These are phyloP conservation scores for Leptonema lineaticorne DNA, from an alignment of 1,140 invertebrate species.

Conservation along the genomic window DNA sequence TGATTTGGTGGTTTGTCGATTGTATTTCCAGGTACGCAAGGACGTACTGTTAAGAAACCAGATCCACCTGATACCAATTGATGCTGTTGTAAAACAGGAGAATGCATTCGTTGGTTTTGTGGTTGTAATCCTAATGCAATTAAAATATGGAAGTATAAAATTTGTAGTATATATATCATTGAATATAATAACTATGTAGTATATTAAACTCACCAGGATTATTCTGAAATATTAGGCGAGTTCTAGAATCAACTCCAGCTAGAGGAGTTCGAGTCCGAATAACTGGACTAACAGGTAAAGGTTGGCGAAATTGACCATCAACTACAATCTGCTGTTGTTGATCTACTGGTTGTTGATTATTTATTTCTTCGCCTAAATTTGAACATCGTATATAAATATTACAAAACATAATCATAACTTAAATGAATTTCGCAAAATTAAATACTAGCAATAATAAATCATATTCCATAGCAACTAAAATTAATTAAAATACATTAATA, in stretches of 20 bases:
- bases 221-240: constrained; percentile 33
- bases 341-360: constrained; percentile 22
- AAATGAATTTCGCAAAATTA: neutral
- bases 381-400: too few relatives aligned
- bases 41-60: constrained; percentile 2
- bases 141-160: neutral
- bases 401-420: too few relatives aligned
- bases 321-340: constrained; percentile 34
- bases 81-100: constrained; percentile 38
- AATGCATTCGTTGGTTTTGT: constrained; percentile 13
- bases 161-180: constrained; percentile 25
- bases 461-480: neutral
- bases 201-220: constrained; percentile 21
- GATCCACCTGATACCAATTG: constrained; percentile 28
- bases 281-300: constrained; percentile 47
- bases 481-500: neutral
- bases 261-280: constrained; percentile 45
- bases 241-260: constrained; percentile 37
- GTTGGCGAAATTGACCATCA: constrained; percentile 53
- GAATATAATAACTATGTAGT: too few relatives aligned
- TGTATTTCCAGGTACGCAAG: neutral
- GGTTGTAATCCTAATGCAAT: constrained; percentile 2
- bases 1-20: neutral
- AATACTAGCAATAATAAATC: neutral
- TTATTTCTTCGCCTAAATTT: constrained; percentile 32